These are phyloP conservation scores for Archegozetes longisetosus DNA, from an alignment of 1,140 invertebrate species.

Conservation along the genomic window DNA sequence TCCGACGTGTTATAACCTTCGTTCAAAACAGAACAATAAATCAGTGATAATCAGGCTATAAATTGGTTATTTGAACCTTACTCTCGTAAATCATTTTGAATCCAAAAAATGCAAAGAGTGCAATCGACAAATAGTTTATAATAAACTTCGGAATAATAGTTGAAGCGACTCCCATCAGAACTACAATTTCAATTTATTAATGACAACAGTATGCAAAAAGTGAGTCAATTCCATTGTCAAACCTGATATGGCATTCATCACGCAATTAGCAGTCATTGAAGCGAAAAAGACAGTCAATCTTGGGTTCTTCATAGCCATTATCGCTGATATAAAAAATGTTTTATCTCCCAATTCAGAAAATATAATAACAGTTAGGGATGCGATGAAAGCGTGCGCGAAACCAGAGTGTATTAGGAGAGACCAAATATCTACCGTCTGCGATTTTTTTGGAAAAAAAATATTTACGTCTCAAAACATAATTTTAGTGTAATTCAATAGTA, in stretches of 20 bases:
- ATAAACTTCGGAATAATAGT: slow-evolving; percentile 66
- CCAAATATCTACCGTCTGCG: not conserved
- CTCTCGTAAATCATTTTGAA: slow-evolving; percentile 88
- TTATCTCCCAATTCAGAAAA: slow-evolving; percentile 43
- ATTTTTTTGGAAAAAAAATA: not conserved
- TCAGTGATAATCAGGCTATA: not conserved
- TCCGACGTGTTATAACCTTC: not conserved
- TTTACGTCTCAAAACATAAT: too few species aligned
- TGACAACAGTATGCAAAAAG: too few species aligned
- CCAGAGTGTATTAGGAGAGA: not conserved
- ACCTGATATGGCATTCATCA: slow-evolving; percentile 33
- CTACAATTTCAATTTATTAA: slow-evolving; percentile 1
- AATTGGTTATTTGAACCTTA: slow-evolving; percentile 12
- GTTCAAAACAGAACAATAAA: too few species aligned
- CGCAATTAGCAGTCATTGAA: slow-evolving; percentile 26
- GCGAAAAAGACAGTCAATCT: slow-evolving; percentile 36
- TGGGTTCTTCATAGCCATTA: slow-evolving; percentile 42
- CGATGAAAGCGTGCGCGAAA: slow-evolving; percentile 29
- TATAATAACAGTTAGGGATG: slow-evolving; percentile 38
- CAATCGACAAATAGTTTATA: slow-evolving; percentile 87
- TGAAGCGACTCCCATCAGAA: slow-evolving; percentile 5
- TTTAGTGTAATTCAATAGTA: too few species aligned
- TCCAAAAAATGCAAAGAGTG: slow-evolving; percentile 87
- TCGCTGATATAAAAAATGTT: slow-evolving; percentile 43
- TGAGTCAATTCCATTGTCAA: slow-evolving; percentile 23